Conservation (phyloP, 2,113 vertebrate genomes). For the Ranitomeya variabilis region DNA sequence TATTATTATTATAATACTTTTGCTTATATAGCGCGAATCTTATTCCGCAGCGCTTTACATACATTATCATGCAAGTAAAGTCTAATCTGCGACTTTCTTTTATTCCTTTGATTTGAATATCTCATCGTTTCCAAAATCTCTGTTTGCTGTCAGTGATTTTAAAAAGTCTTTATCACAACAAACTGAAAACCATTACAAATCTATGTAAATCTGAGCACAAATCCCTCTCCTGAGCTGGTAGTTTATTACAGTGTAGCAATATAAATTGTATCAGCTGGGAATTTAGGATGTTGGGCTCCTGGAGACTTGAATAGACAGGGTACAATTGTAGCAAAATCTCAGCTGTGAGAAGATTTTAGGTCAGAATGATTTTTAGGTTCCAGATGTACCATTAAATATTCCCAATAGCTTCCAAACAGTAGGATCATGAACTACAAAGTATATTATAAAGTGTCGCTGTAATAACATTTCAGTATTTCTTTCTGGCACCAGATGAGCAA, state of each 20-base stretch:
- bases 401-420: background rate
- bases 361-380: background rate
- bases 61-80: no score
- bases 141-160: no score
- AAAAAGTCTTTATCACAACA: no score
- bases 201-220: background rate
- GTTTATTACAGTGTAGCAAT: background rate
- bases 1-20: no score
- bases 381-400: no score
- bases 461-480: background rate
- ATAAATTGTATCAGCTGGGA: background rate
- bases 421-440: background rate
- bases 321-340: background rate
- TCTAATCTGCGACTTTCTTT: no score
- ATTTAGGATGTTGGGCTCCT: background rate
- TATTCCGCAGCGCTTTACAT: no score
- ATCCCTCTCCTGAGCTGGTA: background rate
- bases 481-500: constrained; percentile 12
- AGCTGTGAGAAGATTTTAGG: background rate
- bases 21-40: no score
- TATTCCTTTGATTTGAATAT: no score
- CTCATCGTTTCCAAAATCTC: no score
- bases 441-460: background rate
- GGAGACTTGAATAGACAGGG: background rate
- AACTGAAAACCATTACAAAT: no score